These are phyloP conservation scores for Syrrhaptes paradoxus DNA, from an alignment of 2,113 vertebrate species.

Conservation along the genomic window DNA sequence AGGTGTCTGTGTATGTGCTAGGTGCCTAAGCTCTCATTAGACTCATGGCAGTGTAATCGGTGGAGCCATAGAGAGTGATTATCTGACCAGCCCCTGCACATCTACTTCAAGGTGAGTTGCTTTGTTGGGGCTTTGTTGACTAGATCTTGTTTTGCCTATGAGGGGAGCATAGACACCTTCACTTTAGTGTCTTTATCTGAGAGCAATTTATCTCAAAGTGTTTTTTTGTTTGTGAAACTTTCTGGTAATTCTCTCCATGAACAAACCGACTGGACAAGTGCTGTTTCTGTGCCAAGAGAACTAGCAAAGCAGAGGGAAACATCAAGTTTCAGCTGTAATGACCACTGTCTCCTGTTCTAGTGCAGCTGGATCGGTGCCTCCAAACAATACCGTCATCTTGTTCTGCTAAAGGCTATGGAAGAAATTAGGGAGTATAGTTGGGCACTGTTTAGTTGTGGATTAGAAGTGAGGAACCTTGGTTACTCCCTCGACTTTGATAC, in stretches of 20 bases:
- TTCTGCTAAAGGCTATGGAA: background rate
- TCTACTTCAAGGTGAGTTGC: background rate
- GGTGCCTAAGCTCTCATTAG: background rate
- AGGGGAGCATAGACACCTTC: background rate
- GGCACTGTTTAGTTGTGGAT: background rate
- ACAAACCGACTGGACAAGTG: background rate
- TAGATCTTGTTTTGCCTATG: background rate
- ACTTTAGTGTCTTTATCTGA: background rate
- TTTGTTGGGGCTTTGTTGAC: background rate
- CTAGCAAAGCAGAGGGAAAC: background rate
- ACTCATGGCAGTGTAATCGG: background rate
- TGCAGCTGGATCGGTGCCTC: background rate
- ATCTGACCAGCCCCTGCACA: constrained; percentile 7
- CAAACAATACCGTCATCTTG: background rate
- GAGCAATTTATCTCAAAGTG: background rate
- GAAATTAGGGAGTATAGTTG: background rate
- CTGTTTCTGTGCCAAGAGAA: background rate
- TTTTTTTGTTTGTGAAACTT: background rate
- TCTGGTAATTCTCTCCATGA: background rate
- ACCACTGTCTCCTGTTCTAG: background rate
- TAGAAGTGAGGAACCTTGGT: background rate
- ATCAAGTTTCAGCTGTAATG: background rate
- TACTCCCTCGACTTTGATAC: background rate
- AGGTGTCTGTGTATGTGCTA: background rate
- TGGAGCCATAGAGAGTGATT: background rate